Evolutionary conservation across 1,140 invertebrate genomes (phyloP).

Genomic region (Heliconius hermathena): DNA sequence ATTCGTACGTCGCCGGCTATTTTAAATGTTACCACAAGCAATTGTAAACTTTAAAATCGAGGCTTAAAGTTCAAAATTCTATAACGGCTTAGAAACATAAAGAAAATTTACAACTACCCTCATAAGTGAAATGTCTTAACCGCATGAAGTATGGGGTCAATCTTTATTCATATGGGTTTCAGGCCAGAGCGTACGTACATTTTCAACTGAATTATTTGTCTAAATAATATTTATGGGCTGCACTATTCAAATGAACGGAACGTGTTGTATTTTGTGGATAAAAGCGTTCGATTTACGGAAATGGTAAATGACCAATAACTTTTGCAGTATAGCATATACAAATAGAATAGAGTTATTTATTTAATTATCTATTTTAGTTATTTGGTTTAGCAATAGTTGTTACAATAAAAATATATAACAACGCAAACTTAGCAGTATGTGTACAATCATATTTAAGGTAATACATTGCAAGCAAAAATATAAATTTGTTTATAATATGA

Average conservation of each 20-base stretch:
- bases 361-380: too few relatives aligned
- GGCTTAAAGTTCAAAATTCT: slow-evolving; percentile 23
- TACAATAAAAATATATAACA: too few relatives aligned
- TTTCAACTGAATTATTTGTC: slow-evolving; percentile 53
- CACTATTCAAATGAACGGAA: not conserved
- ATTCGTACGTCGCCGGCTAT: slow-evolving; percentile 9
- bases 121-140: slow-evolving; percentile 63
- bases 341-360: too few relatives aligned
- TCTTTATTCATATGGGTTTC: slow-evolving; percentile 60
- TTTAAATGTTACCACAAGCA: not conserved
- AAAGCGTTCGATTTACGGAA: not conserved
- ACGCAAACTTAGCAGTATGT: too few relatives aligned
- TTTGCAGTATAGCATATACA: not conserved
- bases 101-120: slow-evolving; percentile 62
- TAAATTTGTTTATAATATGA: too few relatives aligned
- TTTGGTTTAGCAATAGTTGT: too few relatives aligned
- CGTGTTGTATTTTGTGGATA: not conserved
- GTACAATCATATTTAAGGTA: too few relatives aligned
- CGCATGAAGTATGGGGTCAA: slow-evolving; percentile 60
- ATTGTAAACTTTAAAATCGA: slow-evolving; percentile 5
- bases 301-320: not conserved
- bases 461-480: too few relatives aligned
- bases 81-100: slow-evolving; percentile 22
- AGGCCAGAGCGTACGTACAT: slow-evolving; percentile 40
- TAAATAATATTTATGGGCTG: slow-evolving; percentile 47